These are phyloP conservation scores for Drosophila dives DNA, from an alignment of 2,888 invertebrate species.

Conservation along the genomic window DNA sequence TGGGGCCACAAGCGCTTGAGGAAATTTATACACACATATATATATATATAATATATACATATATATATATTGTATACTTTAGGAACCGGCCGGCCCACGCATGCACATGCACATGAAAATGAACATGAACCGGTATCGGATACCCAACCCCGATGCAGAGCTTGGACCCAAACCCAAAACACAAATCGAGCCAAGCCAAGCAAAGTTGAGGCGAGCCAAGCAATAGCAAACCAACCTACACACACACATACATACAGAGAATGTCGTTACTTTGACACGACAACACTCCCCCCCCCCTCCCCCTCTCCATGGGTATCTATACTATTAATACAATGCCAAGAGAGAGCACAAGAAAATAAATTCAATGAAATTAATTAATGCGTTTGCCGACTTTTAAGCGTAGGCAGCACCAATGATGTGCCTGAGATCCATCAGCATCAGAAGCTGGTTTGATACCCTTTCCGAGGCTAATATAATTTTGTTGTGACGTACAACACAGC, in stretches of 20 bases:
- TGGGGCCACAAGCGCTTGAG: constrained; percentile 14
- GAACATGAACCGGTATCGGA: constrained; percentile 57
- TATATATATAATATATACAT: neutral
- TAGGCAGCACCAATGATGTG: constrained; percentile 50
- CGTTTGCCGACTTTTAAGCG: constrained; percentile 43
- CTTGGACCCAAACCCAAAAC: constrained; percentile 6
- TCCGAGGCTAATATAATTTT: neutral
- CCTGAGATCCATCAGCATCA: constrained; percentile 32
- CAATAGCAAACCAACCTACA: constrained; percentile 21
- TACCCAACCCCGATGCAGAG: constrained; percentile 21
- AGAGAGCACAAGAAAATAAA: constrained; percentile 54
- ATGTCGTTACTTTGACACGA: constrained; percentile 48
- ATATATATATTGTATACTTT: constrained; percentile 9
- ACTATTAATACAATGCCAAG: constrained; percentile 34
- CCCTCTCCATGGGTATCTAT: constrained; percentile 10
- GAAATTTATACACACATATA: constrained; percentile 4
- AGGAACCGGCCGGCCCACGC: constrained; percentile 79
- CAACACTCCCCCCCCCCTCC: neutral
- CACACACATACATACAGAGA: constrained; percentile 27
- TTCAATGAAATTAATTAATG: constrained; percentile 78
- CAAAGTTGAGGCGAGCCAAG: constrained; percentile 52
- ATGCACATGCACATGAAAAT: constrained; percentile 64
- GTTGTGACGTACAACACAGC: neutral
- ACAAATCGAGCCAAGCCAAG: constrained; percentile 19
- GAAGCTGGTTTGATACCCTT: constrained; percentile 17